Evolutionary conservation across 2,797 vertebrate species (phyloP), one percentile per base, ranked within the genome.

Genomic region (Gallinago stenura): DNA sequence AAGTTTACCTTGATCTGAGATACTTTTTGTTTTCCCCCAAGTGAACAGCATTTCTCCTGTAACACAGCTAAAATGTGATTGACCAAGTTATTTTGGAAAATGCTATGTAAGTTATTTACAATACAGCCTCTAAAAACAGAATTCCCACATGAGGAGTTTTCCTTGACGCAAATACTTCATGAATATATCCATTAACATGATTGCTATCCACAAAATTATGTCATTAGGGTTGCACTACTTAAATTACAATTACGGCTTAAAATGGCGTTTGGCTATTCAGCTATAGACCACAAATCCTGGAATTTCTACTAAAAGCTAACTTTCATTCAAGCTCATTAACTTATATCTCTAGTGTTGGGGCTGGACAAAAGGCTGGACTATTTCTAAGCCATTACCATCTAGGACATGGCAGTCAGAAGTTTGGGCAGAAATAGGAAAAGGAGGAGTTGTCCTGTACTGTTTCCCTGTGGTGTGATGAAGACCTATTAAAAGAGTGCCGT

Each of bases 1-100:
- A 87, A 64, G 15, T 81, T 85, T 79, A 90, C 71, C 64, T 70
- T 64, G 37, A 89, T 91, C n/a, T 28, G 31, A 93, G 41, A 89
- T 43, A 4, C 56, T 62, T 56, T 90, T 41, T 53, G 12, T 76
- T 91, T 66, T 66, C 43, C 17, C 28, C 15, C 6, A 3, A 54
- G 35, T 48, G 35, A 66, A 58, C 0, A 79, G 13, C 43, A 72
- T 71, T 86, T 72, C 50, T 89, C 28, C 25, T 61, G 11, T 8
- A 83, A 76, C 15, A 18, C 26, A 56, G 30, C 26, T 61, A 88
- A 65, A 12, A 58, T 2, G 80, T 8, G 28, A 82, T 48, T 82
- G 53, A 72, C 9, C 10, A 79, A 72, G 9, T 26, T 91, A 46
- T 57, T 94, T 72, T 66, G 31, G 35, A 82, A 89, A 89, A 78